Evolutionary conservation across 2,797 vertebrate species (phyloP), one percentile per base, ranked within the genome.

Genomic region (Heliangelus exortis): DNA sequence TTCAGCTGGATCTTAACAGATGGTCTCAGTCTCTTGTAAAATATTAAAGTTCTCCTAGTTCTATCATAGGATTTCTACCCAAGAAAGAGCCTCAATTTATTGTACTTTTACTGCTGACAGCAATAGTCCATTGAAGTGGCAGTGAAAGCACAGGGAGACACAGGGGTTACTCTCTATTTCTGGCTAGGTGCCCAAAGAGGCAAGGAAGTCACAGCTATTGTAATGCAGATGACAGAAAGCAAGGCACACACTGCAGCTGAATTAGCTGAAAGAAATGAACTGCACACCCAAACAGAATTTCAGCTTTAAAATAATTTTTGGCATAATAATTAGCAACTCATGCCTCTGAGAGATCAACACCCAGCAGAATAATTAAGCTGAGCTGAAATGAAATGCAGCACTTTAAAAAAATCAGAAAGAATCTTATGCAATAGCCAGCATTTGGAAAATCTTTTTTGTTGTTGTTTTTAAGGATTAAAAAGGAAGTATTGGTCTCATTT

Each of bases 41-140:
- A 96, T 94, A 96, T 95, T 92, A 93, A 96, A 95, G 83, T 48
- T 39, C 33, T 90, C 75, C 89, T 95, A 92, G 95, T 96, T 95
- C 72, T 89, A 50, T 95, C 34, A 72, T 51, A 66, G 43, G 15
- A 76, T 95, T 97, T 94, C 67, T 72, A 54, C 33, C 57, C 33
- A 94, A 93, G 54, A 94, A 93, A 95, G 39, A 77, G 22, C 31
- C 51, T 69, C 12, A 33, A 79, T 96, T 92, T 94, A 87, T 76
- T 81, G 87, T 75, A 89, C 47, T 90, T 95, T 85, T 91, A 39
- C 54, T 90, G 66, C 86, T 93, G 73, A 95, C 69, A 94, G 72
- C 63, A 96, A 78, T 65, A 92, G 71, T 79, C 18, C 73, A 95
- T 93, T 96, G 94, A 96, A 91, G 34, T 73, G 51, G 23, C 17